These are phyloP conservation scores for Torymus aiolomorphi DNA, from an alignment of 2,888 invertebrate genomes.

Conservation along the genomic window DNA sequence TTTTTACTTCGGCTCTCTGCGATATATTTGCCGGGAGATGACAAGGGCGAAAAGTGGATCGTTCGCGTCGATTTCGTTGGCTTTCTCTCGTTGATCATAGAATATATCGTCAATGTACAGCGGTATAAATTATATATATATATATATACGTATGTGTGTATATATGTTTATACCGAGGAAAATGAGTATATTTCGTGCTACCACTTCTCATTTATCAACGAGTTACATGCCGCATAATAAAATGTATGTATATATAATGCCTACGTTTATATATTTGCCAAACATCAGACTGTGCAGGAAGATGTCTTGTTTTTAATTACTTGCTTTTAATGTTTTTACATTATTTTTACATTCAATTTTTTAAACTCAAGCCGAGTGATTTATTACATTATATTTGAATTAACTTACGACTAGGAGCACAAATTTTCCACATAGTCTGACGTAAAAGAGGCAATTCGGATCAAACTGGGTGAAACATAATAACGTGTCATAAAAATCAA, in stretches of 20 bases:
- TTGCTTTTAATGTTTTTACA: not conserved
- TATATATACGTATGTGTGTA: too few relatives aligned
- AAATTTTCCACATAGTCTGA: slow-evolving; percentile 33
- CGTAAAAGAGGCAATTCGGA: slow-evolving; percentile 18
- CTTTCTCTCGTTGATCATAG: slow-evolving; percentile 27
- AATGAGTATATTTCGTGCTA: slow-evolving; percentile 63
- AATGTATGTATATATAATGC: slow-evolving; percentile 53
- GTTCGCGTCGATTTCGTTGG: slow-evolving; percentile 49
- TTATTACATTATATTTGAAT: not conserved
- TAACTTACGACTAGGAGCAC: not conserved
- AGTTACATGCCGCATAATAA: slow-evolving; percentile 66
- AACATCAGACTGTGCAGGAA: slow-evolving; percentile 28
- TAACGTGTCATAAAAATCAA: slow-evolving; percentile 29
- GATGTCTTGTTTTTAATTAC: not conserved
- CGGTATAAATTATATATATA: slow-evolving; percentile 13
- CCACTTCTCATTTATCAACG: slow-evolving; percentile 62
- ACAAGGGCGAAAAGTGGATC: slow-evolving; percentile 61
- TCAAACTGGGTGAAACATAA: slow-evolving; percentile 39
- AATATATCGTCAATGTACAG: slow-evolving; percentile 39
- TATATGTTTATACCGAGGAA: slow-evolving; percentile 31
- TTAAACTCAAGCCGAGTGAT: not conserved
- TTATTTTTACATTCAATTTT: not conserved
- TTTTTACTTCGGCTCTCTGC: slow-evolving; percentile 29
- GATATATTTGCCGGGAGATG: not conserved
- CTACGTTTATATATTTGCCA: slow-evolving; percentile 34